Base-by-base conservation (phyloP, 2,113 vertebrate genomes). In the Sinosuthora webbiana region DNA sequence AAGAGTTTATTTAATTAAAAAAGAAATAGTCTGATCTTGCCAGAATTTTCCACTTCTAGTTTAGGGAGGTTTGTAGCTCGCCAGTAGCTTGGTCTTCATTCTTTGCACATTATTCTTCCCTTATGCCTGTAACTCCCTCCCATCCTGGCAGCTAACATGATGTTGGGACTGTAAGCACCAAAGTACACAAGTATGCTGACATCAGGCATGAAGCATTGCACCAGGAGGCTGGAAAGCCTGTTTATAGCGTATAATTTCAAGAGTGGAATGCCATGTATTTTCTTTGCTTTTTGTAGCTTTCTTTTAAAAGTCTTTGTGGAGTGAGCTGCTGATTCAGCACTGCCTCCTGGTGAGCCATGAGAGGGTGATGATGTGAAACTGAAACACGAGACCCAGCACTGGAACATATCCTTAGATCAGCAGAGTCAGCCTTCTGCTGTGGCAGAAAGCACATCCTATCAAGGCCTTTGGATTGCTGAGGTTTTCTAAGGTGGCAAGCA, bases 291-390 rank as follows among this genome's bases (percentile, higher is more conserved):
- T 50, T 81, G 88, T 11, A 81, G 83, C 35, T 89, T 87, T 64
- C 93, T 47, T 47, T 59, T 33, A 81, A 71, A 77, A 78, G 52
- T 11, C 55, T 60, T 76, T 1, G 1, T n/a, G 79, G 71, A 67
- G 9, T 0, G 10, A 74, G 64, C 47, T 93, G 93, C 95, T 94
- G 86, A 92, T 81, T 92, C 93, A 96, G 83, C 93, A 68, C 59
- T 47, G 59, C 86, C 68, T 90, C 86, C 86, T 24, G 33, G 86
- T 8, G 19, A 82, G 79, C 90, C 33, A 4, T 6, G 44, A 70
- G 60, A 24, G 60, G 39, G 81, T 30, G 92, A 92, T 70, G 90
- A 86, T 80, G 83, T 87, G 89, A 93, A 90, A 81, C 83, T 30
- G 79, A 85, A 95, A 89, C 60, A 16, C 12, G 2, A 86, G 80